Evolutionary conservation across 2,797 vertebrate species (phyloP).

Genomic region (Sebastes itinus): DNA sequence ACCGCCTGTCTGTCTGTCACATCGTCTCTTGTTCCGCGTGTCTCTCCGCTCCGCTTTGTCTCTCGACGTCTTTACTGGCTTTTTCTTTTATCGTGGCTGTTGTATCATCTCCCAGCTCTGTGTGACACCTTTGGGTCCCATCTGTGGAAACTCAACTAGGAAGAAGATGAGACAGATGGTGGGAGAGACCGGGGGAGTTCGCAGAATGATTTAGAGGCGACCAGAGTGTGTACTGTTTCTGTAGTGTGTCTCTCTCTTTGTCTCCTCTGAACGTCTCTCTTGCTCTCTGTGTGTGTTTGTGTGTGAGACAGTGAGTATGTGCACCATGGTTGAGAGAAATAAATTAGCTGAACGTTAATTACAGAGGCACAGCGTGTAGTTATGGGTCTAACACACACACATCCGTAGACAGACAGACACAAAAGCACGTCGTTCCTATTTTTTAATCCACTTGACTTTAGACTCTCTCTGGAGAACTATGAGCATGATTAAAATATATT

Average conservation of each 20-base stretch:
- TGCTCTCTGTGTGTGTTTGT: neutral
- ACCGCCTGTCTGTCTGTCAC: neutral
- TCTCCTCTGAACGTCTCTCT: neutral
- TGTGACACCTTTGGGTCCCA: constrained; percentile 21
- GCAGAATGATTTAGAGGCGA: neutral
- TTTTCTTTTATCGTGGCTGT: neutral
- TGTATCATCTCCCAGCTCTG: constrained; percentile 19
- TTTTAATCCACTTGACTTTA: neutral
- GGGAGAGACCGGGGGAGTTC: neutral
- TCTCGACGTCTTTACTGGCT: neutral
- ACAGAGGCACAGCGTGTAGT: neutral
- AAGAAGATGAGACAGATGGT: constrained; percentile 45
- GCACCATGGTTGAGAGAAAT: neutral
- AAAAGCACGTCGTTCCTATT: neutral
- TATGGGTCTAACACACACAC: neutral
- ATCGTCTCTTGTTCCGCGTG: neutral
- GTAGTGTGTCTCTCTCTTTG: neutral
- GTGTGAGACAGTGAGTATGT: neutral
- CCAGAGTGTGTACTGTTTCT: neutral
- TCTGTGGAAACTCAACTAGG: constrained; percentile 15
- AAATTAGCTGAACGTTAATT: neutral
- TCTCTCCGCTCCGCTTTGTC: neutral
- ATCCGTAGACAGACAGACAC: neutral
- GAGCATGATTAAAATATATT: too few relatives aligned
- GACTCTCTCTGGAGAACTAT: neutral